A percentile compares a stretch with the other conserved stretches of the same genome.
These are phyloP conservation scores for Botia kubotai DNA, from an alignment of 2,797 vertebrate genomes.

Conservation along the genomic window DNA sequence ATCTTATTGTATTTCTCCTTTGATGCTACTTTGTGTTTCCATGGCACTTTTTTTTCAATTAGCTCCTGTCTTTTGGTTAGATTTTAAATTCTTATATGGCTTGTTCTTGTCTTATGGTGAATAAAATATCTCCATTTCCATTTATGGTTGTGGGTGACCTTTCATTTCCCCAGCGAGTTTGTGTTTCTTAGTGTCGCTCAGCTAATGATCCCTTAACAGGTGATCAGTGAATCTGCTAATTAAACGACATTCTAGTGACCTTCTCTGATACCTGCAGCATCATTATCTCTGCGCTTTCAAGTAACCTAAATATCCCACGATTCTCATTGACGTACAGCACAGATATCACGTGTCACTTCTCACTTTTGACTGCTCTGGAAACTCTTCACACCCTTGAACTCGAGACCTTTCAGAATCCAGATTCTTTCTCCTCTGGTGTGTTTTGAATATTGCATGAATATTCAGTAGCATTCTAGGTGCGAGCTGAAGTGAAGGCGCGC, in stretches of 20 bases:
- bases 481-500: slow-evolving; percentile 17
- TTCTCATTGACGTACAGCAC: not conserved
- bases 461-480: slow-evolving; percentile 24
- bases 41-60: slow-evolving; percentile 82
- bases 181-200: not conserved
- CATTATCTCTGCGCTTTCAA: slow-evolving; percentile 14
- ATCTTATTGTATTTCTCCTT: slow-evolving; percentile 76
- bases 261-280: not conserved
- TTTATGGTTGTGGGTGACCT: slow-evolving; percentile 60
- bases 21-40: slow-evolving; percentile 86
- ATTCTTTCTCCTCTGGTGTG: not conserved
- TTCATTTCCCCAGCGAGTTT: slow-evolving; percentile 11
- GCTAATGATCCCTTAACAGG: slow-evolving; percentile 6
- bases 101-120: slow-evolving; percentile 95
- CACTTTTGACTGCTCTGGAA: not conserved
- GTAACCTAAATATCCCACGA: not conserved
- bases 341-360: not conserved
- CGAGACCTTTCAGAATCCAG: not conserved
- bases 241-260: slow-evolving; percentile 23
- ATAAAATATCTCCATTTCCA: slow-evolving; percentile 96
- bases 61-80: slow-evolving; percentile 74
- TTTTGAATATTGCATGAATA: slow-evolving; percentile 45
- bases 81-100: slow-evolving; percentile 83
- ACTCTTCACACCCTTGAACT: not conserved
- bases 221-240: slow-evolving; percentile 12